phyloP scores from a whole-genome alignment of 1,140 invertebrate species.

The Prorops nasuta region DNA sequence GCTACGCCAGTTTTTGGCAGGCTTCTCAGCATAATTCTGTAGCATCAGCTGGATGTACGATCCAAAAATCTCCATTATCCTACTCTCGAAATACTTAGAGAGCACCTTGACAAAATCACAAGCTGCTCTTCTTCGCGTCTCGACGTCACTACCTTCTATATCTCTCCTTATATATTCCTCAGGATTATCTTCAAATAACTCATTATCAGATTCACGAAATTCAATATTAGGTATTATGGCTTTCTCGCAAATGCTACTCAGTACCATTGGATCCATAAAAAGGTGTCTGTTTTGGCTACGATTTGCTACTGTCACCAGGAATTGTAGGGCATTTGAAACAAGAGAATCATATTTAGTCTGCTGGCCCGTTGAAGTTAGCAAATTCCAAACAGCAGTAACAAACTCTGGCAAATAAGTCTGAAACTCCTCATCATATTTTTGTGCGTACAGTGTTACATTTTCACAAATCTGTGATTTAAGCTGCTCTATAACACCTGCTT shows the following conservation, averaged over 20 bases:
- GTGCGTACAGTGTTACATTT: conserved; percentile 90
- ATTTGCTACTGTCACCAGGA: conserved; percentile 91
- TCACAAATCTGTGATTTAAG: conserved; percentile 94
- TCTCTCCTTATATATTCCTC: conserved; percentile 97
- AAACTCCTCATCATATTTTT: conserved; percentile 98
- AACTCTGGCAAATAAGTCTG: conserved; percentile 82
- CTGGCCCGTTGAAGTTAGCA: conserved; percentile 79
- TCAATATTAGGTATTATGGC: conserved; percentile 98
- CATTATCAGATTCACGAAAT: conserved; percentile 91
- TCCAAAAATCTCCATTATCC: conserved; percentile 91
- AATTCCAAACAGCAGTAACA: conserved; percentile 90
- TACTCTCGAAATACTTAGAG: conserved; percentile 83
- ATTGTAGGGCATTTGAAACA: conserved; percentile 94
- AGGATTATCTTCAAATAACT: conserved; percentile 96
- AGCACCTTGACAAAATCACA: conserved; percentile 94
- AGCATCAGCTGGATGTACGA: conserved; percentile 85
- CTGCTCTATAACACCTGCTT: conserved; percentile 86
- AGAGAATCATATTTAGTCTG: conserved; percentile 90
- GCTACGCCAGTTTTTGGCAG: conserved; percentile 79
- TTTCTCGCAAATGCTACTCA: conserved; percentile 94
- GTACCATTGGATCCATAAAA: conserved; percentile 83
- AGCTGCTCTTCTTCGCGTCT: conserved; percentile 90
- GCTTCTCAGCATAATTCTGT: conserved; percentile 73
- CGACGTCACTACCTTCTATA: conserved; percentile 98
- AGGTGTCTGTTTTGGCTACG: conserved; percentile 81